Percentiles rank a stretch among this genome's conserved stretches.
phyloP scores from a whole-genome alignment of 1,140 invertebrate genomes.

The Sesamia nonagrioides region DNA sequence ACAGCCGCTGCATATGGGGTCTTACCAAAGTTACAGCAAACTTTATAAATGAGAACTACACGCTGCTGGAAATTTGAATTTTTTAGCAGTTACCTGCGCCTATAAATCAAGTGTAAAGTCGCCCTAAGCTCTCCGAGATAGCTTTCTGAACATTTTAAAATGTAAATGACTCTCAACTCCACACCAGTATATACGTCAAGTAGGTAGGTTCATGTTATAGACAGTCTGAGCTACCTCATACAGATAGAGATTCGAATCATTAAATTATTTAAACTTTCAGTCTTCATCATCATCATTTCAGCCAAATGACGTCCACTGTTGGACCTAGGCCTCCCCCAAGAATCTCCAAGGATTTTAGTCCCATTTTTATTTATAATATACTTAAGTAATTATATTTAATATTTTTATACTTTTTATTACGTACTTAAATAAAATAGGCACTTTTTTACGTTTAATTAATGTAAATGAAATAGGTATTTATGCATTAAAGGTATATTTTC shows the following conservation, averaged over 20 bases:
- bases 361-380: too few relatives aligned
- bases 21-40: slow-evolving; percentile 61
- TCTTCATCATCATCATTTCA: too few relatives aligned
- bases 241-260: not conserved
- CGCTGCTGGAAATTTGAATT: slow-evolving; percentile 81
- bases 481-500: too few relatives aligned
- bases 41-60: slow-evolving; percentile 59
- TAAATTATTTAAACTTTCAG: too few relatives aligned
- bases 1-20: slow-evolving; percentile 59
- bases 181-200: slow-evolving; percentile 19
- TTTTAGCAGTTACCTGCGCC: slow-evolving; percentile 83
- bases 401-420: too few relatives aligned
- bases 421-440: too few relatives aligned
- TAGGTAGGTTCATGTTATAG: slow-evolving; percentile 4
- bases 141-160: slow-evolving; percentile 80
- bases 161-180: slow-evolving; percentile 74
- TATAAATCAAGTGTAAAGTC: slow-evolving; percentile 84
- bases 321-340: too few relatives aligned
- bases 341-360: too few relatives aligned
- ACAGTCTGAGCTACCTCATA: not conserved
- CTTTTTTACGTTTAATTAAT: too few relatives aligned
- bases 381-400: too few relatives aligned
- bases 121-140: slow-evolving; percentile 77
- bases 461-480: too few relatives aligned
- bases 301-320: too few relatives aligned